phyloP scores from a whole-genome alignment of 2,113 vertebrate species.

The Siniperca knerii region DNA sequence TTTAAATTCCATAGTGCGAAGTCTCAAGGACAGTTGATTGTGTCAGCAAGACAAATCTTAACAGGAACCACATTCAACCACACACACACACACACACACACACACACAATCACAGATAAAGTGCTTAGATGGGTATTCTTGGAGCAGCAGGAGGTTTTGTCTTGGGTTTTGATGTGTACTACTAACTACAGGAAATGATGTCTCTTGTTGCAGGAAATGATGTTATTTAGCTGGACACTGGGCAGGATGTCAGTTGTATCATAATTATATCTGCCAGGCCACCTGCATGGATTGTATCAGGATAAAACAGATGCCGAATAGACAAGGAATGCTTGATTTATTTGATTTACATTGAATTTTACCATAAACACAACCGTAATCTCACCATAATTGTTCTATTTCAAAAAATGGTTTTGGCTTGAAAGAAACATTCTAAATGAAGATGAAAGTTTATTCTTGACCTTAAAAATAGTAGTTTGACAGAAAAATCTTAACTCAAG shows the following conservation, averaged over 20 bases:
- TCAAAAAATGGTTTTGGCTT: neutral
- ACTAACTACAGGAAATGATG: constrained; percentile 51
- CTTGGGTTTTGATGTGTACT: constrained; percentile 54
- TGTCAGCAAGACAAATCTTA: constrained; percentile 20
- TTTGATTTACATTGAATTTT: neutral
- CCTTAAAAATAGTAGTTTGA: neutral
- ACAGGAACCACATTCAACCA: constrained; percentile 55
- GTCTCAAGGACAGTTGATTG: constrained; percentile 55
- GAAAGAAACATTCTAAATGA: neutral
- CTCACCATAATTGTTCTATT: neutral
- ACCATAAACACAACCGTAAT: neutral
- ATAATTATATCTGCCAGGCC: constrained; percentile 13
- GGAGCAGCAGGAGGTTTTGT: constrained; percentile 47
- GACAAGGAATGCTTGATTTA: neutral
- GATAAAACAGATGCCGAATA: neutral
- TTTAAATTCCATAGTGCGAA: constrained; percentile 51
- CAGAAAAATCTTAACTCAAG: neutral
- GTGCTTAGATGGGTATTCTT: neutral
- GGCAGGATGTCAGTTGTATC: constrained; percentile 50
- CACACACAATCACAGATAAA: neutral
- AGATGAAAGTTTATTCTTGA: neutral
- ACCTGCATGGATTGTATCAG: constrained; percentile 24
- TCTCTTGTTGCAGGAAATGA: constrained; percentile 56
- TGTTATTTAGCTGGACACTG: constrained; percentile 41
- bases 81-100: constrained; percentile 7